phyloP scores from a whole-genome alignment of 2,113 vertebrate genomes.

The Tachycineta bicolor region DNA sequence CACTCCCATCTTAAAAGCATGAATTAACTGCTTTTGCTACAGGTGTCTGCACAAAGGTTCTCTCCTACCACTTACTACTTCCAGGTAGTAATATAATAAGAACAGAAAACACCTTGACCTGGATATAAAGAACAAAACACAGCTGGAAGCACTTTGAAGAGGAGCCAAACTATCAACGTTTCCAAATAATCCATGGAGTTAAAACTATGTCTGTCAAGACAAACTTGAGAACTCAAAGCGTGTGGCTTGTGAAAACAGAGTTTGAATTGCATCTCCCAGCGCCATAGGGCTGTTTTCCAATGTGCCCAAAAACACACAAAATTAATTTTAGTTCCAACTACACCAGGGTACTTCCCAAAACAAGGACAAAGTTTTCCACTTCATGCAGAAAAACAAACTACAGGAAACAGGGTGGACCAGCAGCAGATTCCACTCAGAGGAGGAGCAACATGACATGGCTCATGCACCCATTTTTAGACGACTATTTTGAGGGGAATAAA shows the following conservation, averaged over 20 bases:
- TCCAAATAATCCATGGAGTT: background rate
- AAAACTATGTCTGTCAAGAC: background rate
- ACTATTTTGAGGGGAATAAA: background rate
- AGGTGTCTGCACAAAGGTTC: background rate
- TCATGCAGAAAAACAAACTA: constrained; percentile 41
- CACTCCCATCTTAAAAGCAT: background rate
- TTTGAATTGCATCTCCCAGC: background rate
- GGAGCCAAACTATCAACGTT: background rate
- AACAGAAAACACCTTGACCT: background rate
- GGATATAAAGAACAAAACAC: background rate
- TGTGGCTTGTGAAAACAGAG: background rate
- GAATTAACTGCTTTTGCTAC: background rate
- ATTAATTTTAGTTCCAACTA: background rate
- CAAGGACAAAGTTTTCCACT: constrained; percentile 45
- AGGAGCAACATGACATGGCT: background rate
- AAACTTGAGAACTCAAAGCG: background rate
- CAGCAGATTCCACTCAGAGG: constrained; percentile 28
- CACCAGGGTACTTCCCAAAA: constrained; percentile 10
- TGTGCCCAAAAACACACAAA: background rate
- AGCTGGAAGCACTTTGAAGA: background rate
- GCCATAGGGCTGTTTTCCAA: background rate
- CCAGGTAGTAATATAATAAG: background rate
- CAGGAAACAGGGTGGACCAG: constrained; percentile 44
- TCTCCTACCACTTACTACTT: background rate
- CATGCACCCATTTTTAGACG: background rate